Conservation (phyloP, 2,113 vertebrate species). For the Elanus axillaris region DNA sequence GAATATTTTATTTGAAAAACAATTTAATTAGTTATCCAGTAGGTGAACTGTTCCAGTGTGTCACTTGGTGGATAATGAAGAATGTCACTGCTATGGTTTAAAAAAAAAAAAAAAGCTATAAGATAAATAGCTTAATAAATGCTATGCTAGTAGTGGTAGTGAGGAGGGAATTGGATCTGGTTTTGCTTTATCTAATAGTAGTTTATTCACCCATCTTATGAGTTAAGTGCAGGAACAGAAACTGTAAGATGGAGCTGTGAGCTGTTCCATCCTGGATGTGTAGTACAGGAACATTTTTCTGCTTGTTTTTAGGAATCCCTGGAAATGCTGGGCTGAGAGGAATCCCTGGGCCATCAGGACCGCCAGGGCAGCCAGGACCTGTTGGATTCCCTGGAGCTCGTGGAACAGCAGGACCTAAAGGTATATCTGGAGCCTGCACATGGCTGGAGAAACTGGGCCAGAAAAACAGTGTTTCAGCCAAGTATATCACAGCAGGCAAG, state of each 20-base stretch:
- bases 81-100: background rate
- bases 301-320: conserved; percentile 70
- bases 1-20: background rate
- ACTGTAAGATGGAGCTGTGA: background rate
- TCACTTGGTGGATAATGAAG: background rate
- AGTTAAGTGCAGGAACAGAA: background rate
- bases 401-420: conserved; percentile 81
- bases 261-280: background rate
- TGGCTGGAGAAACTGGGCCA: background rate
- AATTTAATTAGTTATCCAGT: background rate
- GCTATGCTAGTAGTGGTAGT: background rate
- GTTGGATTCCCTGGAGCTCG: conserved; percentile 70
- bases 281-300: background rate
- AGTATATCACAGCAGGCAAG: background rate
- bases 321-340: conserved; percentile 81
- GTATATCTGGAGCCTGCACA: conserved; percentile 53
- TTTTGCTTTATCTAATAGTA: background rate
- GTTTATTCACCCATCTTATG: background rate
- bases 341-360: conserved; percentile 76
- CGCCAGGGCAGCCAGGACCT: conserved; percentile 74
- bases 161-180: background rate
- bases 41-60: background rate
- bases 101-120: background rate
- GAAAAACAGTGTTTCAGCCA: background rate
- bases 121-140: background rate